Conservation (phyloP, 2,797 vertebrate species). For the Dryobates pubescens region DNA sequence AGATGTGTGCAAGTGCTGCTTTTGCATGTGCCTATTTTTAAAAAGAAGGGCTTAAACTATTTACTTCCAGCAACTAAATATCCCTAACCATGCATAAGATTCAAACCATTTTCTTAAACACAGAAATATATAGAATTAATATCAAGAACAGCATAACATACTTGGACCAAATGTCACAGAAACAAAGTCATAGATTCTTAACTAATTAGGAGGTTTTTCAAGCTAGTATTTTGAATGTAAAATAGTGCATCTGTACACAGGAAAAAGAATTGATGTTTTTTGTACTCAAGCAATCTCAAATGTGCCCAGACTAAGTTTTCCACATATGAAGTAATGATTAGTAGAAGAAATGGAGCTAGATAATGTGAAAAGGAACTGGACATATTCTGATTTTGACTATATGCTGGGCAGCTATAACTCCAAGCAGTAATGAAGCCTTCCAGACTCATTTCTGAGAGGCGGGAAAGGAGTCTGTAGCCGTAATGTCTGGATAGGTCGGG, state of each 20-base stretch:
- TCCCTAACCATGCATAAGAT: not conserved
- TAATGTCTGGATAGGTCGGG: not conserved
- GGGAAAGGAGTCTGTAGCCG: not conserved
- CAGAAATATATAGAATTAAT: not conserved
- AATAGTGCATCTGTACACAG: not conserved
- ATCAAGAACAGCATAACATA: not conserved
- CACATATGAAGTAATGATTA: not conserved
- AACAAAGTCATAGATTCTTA: not conserved
- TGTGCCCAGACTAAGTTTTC: not conserved
- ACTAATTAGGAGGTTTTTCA: not conserved
- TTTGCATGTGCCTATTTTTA: conserved; percentile 4
- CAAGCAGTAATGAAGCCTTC: not conserved
- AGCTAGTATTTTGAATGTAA: not conserved
- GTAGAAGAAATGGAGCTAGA: not conserved
- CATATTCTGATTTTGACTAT: not conserved
- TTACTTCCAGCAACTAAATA: not conserved
- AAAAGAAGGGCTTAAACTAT: not conserved
- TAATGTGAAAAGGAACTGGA: not conserved
- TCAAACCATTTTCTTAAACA: not conserved
- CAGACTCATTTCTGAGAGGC: not conserved
- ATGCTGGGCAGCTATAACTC: not conserved
- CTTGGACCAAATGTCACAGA: not conserved
- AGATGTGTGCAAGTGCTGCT: not conserved
- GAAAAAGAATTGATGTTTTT: not conserved
- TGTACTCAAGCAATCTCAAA: not conserved